Conservation (phyloP, 1,140 invertebrate genomes). For the Halesus radiatus region DNA sequence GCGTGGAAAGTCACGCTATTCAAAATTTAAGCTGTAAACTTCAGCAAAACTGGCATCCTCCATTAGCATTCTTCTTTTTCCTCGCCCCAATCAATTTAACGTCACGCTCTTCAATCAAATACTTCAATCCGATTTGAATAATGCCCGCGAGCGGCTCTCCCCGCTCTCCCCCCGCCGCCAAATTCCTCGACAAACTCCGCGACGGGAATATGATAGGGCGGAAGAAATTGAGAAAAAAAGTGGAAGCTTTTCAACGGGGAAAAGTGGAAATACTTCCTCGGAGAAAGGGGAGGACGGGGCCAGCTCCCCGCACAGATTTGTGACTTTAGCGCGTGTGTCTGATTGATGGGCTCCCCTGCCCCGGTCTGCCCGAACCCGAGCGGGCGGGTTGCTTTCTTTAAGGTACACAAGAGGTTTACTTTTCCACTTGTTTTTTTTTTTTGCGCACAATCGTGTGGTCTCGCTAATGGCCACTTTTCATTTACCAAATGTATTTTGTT, state of each 20-base stretch:
- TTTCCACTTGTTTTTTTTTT: no score
- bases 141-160: neutral
- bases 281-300: neutral
- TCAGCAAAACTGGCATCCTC: neutral
- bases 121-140: slow-evolving; percentile 19
- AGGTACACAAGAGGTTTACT: no score
- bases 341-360: neutral
- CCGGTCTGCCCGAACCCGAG: neutral
- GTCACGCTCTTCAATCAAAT: slow-evolving; percentile 8
- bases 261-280: neutral
- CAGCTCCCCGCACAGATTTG: neutral
- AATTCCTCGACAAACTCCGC: neutral
- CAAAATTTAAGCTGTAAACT: no score
- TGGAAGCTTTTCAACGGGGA: neutral
- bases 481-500: no score
- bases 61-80: neutral
- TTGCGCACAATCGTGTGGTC: no score
- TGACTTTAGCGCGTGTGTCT: slow-evolving; percentile 1
- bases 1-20: no score
- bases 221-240: no score
- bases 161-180: neutral
- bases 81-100: slow-evolving; percentile 1
- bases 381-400: neutral
- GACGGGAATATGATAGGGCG: neutral
- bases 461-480: no score